Conservation (phyloP, 2,113 vertebrate species). For the Otocyon megalotis region DNA sequence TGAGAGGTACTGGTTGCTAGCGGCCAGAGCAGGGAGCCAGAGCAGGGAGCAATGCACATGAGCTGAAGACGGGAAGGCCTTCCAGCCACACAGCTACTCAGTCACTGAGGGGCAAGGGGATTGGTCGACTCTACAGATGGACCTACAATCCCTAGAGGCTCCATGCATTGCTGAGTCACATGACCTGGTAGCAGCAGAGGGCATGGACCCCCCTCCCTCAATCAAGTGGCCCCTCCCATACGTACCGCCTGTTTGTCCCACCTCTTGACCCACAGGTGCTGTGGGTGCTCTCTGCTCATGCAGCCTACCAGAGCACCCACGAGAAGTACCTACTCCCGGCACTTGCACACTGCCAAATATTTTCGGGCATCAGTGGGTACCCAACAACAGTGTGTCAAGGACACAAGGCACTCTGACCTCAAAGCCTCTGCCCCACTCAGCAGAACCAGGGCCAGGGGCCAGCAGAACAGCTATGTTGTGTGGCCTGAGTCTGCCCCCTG, state of each 20-base stretch:
- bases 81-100: fast-evolving
- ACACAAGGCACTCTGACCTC: background rate
- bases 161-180: fast-evolving
- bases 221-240: background rate
- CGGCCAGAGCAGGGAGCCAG: fast-evolving
- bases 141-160: no score
- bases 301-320: background rate
- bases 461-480: background rate
- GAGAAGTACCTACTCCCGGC: background rate
- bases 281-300: background rate
- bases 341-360: background rate
- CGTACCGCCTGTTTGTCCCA: no score
- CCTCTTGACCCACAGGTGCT: background rate
- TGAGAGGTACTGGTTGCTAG: background rate
- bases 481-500: background rate
- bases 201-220: background rate
- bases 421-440: background rate
- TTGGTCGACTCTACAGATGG: background rate
- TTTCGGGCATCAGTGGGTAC: background rate
- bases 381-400: background rate
- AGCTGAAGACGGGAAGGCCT: background rate
- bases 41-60: fast-evolving
- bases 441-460: background rate
- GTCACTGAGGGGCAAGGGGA: background rate
- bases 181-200: background rate